phyloP scores from a whole-genome alignment of 2,888 invertebrate genomes.

The Aplocera efformata region DNA sequence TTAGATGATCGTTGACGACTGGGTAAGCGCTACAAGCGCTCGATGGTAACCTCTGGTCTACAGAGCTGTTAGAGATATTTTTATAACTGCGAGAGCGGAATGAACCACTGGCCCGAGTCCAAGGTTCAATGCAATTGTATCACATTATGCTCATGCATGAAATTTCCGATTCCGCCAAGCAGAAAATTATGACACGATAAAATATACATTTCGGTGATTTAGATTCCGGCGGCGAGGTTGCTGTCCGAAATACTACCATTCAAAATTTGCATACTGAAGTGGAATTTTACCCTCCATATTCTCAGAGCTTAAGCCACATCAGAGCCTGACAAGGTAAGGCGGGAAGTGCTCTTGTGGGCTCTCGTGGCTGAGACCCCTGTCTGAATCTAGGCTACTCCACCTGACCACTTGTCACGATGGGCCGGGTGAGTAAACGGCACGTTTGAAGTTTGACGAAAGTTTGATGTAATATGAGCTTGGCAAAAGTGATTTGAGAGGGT shows the following conservation, averaged over 20 bases:
- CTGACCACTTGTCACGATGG: constrained; percentile 48
- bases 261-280: background rate
- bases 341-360: constrained; percentile 23
- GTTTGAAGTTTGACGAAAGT: constrained; percentile 20
- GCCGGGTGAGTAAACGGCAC: constrained; percentile 31
- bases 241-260: background rate
- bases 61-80: constrained; percentile 35
- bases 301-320: constrained; percentile 4
- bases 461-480: too few species aligned
- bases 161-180: constrained; percentile 12
- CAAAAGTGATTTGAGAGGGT: too few species aligned
- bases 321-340: constrained; percentile 9
- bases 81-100: constrained; percentile 33
- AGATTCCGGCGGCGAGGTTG: too few species aligned
- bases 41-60: too few species aligned
- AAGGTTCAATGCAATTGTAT: constrained; percentile 29
- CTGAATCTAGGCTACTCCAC: constrained; percentile 20
- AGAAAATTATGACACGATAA: constrained; percentile 12
- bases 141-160: constrained; percentile 18
- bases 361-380: constrained; percentile 27
- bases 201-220: too few species aligned
- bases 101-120: constrained; percentile 39
- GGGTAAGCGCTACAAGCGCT: too few species aligned
- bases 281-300: background rate
- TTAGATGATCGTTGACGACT: too few species aligned